Evolutionary conservation across 2,888 invertebrate species (phyloP).

Genomic region (Drosophila mercatorum): DNA sequence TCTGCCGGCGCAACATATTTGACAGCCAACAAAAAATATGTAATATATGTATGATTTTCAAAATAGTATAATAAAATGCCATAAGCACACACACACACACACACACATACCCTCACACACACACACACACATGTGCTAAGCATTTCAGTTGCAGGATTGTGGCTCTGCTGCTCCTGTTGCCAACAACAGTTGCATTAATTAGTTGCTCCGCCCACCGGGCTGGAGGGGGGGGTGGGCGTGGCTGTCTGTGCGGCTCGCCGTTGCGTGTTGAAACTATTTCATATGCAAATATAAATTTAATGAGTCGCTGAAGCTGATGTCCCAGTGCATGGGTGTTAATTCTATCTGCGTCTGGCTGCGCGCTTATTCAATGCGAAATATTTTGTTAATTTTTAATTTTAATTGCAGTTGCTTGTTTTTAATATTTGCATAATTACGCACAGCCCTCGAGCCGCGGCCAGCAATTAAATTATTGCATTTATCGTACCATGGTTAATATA

Average conservation of each 20-base stretch:
- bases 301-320: slow-evolving; percentile 67
- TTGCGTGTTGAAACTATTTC: slow-evolving; percentile 71
- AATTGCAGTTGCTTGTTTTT: slow-evolving; percentile 73
- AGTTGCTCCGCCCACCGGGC: slow-evolving; percentile 41
- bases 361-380: slow-evolving; percentile 54
- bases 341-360: slow-evolving; percentile 17
- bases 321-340: slow-evolving; percentile 40
- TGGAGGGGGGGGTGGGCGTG: background rate
- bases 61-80: slow-evolving; percentile 55
- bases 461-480: slow-evolving; percentile 64
- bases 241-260: slow-evolving; percentile 15
- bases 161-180: slow-evolving; percentile 33
- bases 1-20: slow-evolving; percentile 48
- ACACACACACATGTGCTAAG: slow-evolving; percentile 18
- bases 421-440: slow-evolving; percentile 70
- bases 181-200: slow-evolving; percentile 69
- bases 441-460: slow-evolving; percentile 25
- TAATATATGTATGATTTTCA: slow-evolving; percentile 24
- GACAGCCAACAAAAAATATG: slow-evolving; percentile 43
- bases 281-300: slow-evolving; percentile 78
- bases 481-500: slow-evolving; percentile 40
- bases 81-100: slow-evolving; percentile 22
- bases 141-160: slow-evolving; percentile 49
- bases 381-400: slow-evolving; percentile 78
- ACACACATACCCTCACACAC: background rate